Base-by-base conservation (phyloP, 2,113 vertebrate species). In the Semnornis frantzii region DNA sequence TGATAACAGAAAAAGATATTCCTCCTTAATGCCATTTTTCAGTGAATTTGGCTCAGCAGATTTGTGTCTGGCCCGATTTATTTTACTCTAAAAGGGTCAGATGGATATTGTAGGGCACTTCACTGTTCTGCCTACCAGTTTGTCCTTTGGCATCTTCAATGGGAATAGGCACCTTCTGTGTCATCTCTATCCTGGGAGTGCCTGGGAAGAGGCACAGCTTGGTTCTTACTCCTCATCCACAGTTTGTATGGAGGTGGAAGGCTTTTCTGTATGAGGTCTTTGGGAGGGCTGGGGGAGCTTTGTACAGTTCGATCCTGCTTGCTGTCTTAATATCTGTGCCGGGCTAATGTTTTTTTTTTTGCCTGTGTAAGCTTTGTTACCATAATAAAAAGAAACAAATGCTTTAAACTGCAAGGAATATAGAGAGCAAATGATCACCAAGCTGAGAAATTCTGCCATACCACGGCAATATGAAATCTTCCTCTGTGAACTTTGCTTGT, bases 151-250 rank as follows among this genome's bases (percentile, higher is more conserved):
- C 12, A 30, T 52, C 50, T 19, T 75, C 25, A 12, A 0, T 33
- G 55, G 48, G 48, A 75, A 31, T 15, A 50, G 28, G 11, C 33
- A 23, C 6, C 23, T 82, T 48, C 28, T 52, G 4, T 82, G 82
- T 72, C 16, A 5, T 57, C 46, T 66, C 44, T 64, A 39, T 30
- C 59, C 46, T 20, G 24, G 0, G 3, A 74, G 31, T 54, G 42
- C 48, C 42, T 0, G 1, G 63, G 37, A 74, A n/a, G n/a, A 80
- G 33, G 20, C 27, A 3, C 0, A 2, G 34, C 48, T 69, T 0
- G 1, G 21, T 55, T 60, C 55, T 78, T 44, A 34, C 42, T 63
- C 23, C 31, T 77, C 0, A 0, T 23, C n/a, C 0, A 1, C 16
- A 5, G 46, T 37, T 63, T 44, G 31, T 62, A 1, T 44, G 57